Percentiles rank a stretch among this genome's conserved stretches.
Conservation (phyloP, 2,113 vertebrate genomes). For the Notarius quadriscutis region DNA sequence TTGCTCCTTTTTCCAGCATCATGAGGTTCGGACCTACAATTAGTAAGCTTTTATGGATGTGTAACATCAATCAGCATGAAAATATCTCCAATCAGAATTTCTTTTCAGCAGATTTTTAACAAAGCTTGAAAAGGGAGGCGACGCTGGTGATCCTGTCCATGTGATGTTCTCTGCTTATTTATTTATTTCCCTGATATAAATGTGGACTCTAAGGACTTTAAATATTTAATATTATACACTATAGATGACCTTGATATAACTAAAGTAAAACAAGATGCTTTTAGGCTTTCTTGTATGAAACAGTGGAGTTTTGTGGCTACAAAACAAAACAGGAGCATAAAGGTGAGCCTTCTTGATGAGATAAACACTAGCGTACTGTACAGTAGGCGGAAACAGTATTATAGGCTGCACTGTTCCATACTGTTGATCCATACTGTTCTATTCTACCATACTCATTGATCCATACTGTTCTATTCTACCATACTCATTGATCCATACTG, state of each 20-base stretch:
- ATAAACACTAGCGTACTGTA: neutral
- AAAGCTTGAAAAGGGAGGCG: neutral
- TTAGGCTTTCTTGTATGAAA: neutral
- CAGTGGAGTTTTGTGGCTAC: neutral
- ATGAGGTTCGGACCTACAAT: neutral
- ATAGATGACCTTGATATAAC: neutral
- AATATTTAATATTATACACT: neutral
- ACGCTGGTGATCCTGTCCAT: neutral
- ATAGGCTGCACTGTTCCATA: neutral
- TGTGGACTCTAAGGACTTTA: neutral
- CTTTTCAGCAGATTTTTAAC: neutral
- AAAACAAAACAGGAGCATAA: neutral
- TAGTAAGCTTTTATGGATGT: neutral
- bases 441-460: too few species aligned
- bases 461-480: too few species aligned
- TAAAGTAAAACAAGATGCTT: neutral
- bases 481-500: neutral
- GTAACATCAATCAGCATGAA: neutral
- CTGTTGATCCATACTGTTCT: too few species aligned
- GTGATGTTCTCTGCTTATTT: neutral
- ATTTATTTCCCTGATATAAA: slow-evolving; percentile 12
- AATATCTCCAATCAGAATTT: neutral
- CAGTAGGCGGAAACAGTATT: neutral
- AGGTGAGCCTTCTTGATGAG: neutral
- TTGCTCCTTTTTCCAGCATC: neutral